phyloP scores from a whole-genome alignment of 1,140 invertebrate species.

The Procambarus clarkii region DNA sequence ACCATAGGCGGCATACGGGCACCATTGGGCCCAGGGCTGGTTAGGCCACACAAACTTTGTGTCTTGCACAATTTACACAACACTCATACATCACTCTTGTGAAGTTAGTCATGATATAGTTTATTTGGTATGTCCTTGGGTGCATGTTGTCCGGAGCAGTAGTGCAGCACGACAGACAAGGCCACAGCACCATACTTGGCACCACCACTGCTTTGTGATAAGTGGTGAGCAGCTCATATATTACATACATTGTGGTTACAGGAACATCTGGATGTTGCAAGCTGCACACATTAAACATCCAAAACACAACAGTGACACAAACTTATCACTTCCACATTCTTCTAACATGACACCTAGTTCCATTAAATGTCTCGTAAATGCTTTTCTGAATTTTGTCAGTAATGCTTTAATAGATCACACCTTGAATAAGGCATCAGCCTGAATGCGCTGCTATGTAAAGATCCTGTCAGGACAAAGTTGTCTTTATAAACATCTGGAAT shows the following conservation, averaged over 20 bases:
- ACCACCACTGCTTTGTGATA: slow-evolving; percentile 38
- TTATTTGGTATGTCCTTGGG: slow-evolving; percentile 62
- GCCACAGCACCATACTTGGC: slow-evolving; percentile 43
- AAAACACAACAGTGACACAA: slow-evolving; percentile 61
- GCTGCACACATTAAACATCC: slow-evolving; percentile 53
- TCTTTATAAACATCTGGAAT: slow-evolving; percentile 31
- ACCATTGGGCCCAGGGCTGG: slow-evolving; percentile 66
- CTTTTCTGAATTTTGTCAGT: slow-evolving; percentile 12
- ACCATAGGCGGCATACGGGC: slow-evolving; percentile 65
- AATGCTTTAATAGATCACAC: slow-evolving; percentile 12
- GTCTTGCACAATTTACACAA: slow-evolving; percentile 60
- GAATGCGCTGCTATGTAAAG: slow-evolving; percentile 1
- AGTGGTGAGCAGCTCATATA: slow-evolving; percentile 1
- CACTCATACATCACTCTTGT: slow-evolving; percentile 63
- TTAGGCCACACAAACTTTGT: slow-evolving; percentile 63
- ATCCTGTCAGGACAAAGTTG: slow-evolving; percentile 16
- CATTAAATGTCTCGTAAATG: slow-evolving; percentile 33
- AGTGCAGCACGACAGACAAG: slow-evolving; percentile 39
- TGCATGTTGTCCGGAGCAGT: slow-evolving; percentile 17
- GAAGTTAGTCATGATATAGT: slow-evolving; percentile 48
- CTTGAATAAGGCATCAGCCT: slow-evolving; percentile 33
- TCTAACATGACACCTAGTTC: slow-evolving; percentile 41
- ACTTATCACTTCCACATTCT: slow-evolving; percentile 50
- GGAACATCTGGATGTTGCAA: slow-evolving; percentile 55
- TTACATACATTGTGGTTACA: slow-evolving; percentile 35